Evolutionary conservation across 2,797 vertebrate genomes (phyloP).

Genomic region (Prunella strophiata): DNA sequence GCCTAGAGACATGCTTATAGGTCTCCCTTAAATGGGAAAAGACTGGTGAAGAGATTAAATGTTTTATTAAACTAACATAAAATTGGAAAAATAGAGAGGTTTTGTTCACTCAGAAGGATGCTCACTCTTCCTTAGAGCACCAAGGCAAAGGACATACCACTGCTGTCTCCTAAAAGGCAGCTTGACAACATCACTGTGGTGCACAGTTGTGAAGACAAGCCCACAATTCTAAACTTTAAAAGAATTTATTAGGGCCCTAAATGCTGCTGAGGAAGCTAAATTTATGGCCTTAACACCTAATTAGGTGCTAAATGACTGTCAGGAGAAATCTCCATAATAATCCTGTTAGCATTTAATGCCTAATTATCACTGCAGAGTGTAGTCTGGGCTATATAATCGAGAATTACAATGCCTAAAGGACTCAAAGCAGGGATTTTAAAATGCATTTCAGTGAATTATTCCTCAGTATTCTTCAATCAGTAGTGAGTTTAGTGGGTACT

Average conservation of each 20-base stretch:
- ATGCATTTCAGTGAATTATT: slow-evolving; percentile 69
- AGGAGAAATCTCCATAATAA: slow-evolving; percentile 77
- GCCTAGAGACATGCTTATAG: not conserved
- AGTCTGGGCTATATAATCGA: slow-evolving; percentile 72
- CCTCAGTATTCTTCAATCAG: slow-evolving; percentile 57
- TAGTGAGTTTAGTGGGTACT: slow-evolving; percentile 40
- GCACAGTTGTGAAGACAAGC: slow-evolving; percentile 64
- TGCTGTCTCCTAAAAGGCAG: not conserved
- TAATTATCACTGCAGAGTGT: slow-evolving; percentile 79
- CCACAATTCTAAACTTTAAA: slow-evolving; percentile 64
- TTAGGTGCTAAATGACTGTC: slow-evolving; percentile 78
- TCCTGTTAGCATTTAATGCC: slow-evolving; percentile 77
- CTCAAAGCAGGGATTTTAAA: slow-evolving; percentile 57
- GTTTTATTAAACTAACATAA: not conserved
- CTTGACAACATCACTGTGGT: not conserved
- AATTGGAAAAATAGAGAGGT: not conserved
- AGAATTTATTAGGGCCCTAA: slow-evolving; percentile 62
- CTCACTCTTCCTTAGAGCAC: not conserved
- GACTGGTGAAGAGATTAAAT: not conserved
- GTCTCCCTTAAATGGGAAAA: not conserved
- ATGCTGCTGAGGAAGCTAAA: slow-evolving; percentile 68
- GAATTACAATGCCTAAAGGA: slow-evolving; percentile 73
- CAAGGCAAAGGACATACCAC: not conserved
- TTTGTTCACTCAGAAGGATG: not conserved
- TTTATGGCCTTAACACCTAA: slow-evolving; percentile 74